phyloP scores from a whole-genome alignment of 2,113 vertebrate genomes.

The Pelusios castaneus region DNA sequence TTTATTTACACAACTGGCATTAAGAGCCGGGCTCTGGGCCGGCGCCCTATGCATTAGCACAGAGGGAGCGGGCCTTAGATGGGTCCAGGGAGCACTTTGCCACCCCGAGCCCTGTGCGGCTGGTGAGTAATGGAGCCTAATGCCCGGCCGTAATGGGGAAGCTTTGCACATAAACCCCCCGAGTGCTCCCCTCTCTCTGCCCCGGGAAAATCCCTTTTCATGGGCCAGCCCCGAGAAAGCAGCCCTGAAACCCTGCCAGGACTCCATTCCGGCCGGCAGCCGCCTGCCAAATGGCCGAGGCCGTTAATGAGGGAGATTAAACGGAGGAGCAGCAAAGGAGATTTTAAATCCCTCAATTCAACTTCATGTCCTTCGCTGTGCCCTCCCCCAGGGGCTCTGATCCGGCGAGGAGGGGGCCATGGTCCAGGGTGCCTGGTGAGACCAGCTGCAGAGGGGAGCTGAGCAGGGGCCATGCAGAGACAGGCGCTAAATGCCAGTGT shows the following conservation, averaged over 20 bases:
- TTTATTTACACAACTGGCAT: constrained; percentile 68
- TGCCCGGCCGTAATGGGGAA: not conserved
- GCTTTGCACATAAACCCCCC: constrained; percentile 19
- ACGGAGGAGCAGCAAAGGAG: constrained; percentile 43
- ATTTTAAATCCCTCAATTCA: constrained; percentile 46
- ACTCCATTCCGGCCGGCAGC: not conserved
- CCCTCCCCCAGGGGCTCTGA: accelerated
- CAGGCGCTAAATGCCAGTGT: not conserved
- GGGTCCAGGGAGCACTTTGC: constrained; percentile 30
- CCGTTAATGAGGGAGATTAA: not conserved
- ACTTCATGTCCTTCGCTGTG: constrained; percentile 14
- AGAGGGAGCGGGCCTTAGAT: not conserved
- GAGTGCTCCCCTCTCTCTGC: not conserved
- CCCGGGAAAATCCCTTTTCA: constrained; percentile 71
- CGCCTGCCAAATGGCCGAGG: not conserved
- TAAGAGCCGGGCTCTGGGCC: not conserved
- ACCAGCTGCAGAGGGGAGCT: not conserved
- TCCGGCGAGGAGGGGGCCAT: no score
- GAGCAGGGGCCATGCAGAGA: not conserved
- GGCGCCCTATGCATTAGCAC: not conserved
- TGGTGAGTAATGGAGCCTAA: constrained; percentile 53
- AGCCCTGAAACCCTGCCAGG: constrained; percentile 29
- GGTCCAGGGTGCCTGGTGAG: no score
- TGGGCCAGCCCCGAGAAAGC: constrained; percentile 62
- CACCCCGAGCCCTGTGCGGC: not conserved